phyloP scores from a whole-genome alignment of 92 coral and sea anemone species.

The Diadumene lineata region DNA sequence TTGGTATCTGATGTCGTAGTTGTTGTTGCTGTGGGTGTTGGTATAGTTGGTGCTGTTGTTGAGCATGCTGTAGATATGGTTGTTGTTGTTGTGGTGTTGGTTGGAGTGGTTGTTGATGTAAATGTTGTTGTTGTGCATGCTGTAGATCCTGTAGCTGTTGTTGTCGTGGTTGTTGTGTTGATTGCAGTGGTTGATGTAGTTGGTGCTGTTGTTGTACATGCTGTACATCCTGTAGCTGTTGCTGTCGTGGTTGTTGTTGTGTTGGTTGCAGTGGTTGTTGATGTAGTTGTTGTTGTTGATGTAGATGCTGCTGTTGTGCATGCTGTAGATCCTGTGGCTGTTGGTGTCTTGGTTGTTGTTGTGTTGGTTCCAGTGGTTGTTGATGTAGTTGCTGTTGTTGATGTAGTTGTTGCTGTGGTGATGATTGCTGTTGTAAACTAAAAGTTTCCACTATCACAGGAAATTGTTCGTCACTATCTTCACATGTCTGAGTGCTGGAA shows the following conservation, averaged over 20 bases:
- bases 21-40: constrained; percentile 2
- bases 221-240: constrained; percentile 13
- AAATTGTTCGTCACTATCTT: not conserved
- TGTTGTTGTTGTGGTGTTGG: not conserved
- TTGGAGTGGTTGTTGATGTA: constrained; percentile 8
- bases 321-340: not conserved
- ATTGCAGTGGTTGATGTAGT: constrained; percentile 10
- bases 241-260: constrained; percentile 5
- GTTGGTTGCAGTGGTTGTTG: not conserved
- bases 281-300: constrained; percentile 13
- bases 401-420: constrained; percentile 2
- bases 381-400: constrained; percentile 1
- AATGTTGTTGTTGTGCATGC: not conserved
- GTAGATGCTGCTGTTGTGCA: not conserved
- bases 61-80: not conserved
- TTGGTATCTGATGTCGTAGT: not conserved
- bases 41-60: constrained; percentile 6
- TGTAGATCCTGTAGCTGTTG: not conserved
- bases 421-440: not conserved
- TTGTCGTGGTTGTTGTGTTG: not conserved
- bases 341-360: not conserved
- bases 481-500: too few species aligned
- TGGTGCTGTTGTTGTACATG: not conserved
- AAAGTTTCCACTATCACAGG: not conserved
- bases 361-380: constrained; percentile 10